Percentiles rank a stretch among this genome's conserved stretches.
Conservation (phyloP, 2,113 vertebrate genomes). For the Salminus brasiliensis region DNA sequence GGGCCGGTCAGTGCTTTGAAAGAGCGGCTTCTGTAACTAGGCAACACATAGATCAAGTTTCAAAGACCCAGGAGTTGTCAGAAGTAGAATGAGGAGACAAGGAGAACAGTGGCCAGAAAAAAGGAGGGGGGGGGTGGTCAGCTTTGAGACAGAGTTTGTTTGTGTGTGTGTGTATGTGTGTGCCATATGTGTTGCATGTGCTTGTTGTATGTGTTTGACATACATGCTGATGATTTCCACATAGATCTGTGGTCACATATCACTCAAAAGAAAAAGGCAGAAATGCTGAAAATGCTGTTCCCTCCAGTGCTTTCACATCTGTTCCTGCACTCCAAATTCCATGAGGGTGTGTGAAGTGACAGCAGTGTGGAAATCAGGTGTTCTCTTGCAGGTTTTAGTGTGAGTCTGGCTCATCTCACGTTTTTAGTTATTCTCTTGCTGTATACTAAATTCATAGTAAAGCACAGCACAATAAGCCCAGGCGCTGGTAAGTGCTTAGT, state of each 20-base stretch:
- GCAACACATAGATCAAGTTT: slow-evolving; percentile 77
- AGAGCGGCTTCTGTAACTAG: slow-evolving; percentile 71
- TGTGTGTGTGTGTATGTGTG: slow-evolving; percentile 32
- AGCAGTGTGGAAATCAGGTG: not conserved
- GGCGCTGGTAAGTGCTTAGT: not conserved
- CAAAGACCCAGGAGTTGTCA: slow-evolving; percentile 74
- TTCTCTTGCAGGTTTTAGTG: not conserved
- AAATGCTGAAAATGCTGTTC: not conserved
- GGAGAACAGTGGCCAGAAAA: slow-evolving; percentile 7
- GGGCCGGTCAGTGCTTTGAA: slow-evolving; percentile 59
- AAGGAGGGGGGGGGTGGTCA: slow-evolving; percentile 3
- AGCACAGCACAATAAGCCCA: not conserved
- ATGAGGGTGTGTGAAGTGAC: not conserved
- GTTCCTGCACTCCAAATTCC: not conserved
- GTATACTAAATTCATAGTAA: not conserved
- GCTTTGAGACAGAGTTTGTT: not conserved
- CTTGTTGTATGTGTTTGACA: not conserved
- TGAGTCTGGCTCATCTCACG: not conserved
- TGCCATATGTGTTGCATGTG: slow-evolving; percentile 30
- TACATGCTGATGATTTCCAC: not conserved
- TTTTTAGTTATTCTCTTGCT: not conserved
- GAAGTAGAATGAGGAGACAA: slow-evolving; percentile 57
- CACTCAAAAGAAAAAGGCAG: not conserved
- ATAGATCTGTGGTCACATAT: not conserved
- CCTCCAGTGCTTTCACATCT: not conserved